These are phyloP conservation scores for Sebastes itinus DNA, from an alignment of 2,797 vertebrate genomes.

Conservation along the genomic window DNA sequence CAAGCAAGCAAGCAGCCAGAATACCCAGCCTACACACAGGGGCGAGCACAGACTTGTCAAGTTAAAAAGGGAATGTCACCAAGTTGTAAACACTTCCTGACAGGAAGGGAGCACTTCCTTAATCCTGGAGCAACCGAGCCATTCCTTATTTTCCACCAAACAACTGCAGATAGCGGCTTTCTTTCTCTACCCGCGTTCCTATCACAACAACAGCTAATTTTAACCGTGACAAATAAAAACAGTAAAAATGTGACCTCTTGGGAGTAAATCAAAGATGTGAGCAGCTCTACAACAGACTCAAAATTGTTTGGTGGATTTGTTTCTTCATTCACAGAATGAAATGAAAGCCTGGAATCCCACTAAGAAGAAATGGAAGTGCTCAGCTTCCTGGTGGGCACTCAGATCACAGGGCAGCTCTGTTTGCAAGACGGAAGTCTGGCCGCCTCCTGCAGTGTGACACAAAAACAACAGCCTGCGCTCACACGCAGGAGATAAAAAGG, in stretches of 20 bases:
- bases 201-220: conserved; percentile 3
- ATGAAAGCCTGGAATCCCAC: conserved; percentile 27
- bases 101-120: conserved; percentile 87
- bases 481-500: conserved; percentile 19
- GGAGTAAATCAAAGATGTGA: not conserved
- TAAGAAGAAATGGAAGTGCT: conserved; percentile 46
- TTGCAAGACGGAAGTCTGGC: conserved; percentile 50
- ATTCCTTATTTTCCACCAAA: conserved; percentile 72
- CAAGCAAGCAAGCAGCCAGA: conserved; percentile 39
- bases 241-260: not conserved
- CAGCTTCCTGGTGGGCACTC: conserved; percentile 48
- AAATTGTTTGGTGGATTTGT: not conserved
- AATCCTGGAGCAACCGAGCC: conserved; percentile 80
- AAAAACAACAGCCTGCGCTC: conserved; percentile 48
- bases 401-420: conserved; percentile 55
- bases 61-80: conserved; percentile 86
- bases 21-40: conserved; percentile 59
- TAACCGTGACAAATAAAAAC: not conserved
- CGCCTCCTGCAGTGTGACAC: conserved; percentile 54
- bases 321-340: conserved; percentile 40
- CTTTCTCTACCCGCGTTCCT: not conserved
- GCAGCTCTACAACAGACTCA: not conserved
- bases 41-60: conserved; percentile 76
- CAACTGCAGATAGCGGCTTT: conserved; percentile 57
- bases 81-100: conserved; percentile 87